Evolutionary conservation across 2,113 vertebrate genomes (phyloP).

Genomic region (Oryzias melastigma): DNA sequence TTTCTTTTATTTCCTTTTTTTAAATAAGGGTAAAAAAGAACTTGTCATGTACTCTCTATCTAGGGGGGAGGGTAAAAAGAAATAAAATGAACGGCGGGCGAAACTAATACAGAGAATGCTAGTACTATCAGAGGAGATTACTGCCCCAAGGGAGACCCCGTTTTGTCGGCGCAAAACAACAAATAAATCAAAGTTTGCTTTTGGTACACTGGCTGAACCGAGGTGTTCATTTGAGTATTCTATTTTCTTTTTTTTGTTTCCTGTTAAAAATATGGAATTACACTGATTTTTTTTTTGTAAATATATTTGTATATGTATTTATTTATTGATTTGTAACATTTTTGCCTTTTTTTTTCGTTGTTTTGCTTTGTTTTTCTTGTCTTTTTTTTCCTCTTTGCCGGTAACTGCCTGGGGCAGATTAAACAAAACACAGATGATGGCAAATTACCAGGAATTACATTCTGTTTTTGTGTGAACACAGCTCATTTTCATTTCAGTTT

Average conservation of each 20-base stretch:
- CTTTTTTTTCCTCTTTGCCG: not conserved
- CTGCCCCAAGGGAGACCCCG: slow-evolving; percentile 58
- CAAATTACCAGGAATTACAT: slow-evolving; percentile 76
- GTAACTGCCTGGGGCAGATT: slow-evolving; percentile 21
- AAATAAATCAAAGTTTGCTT: slow-evolving; percentile 67
- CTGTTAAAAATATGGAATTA: slow-evolving; percentile 50
- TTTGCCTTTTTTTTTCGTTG: slow-evolving; percentile 8
- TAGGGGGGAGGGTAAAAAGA: slow-evolving; percentile 56
- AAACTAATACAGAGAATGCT: slow-evolving; percentile 57
- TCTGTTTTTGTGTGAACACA: slow-evolving; percentile 31
- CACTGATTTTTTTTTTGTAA: slow-evolving; percentile 17
- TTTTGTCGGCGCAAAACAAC: slow-evolving; percentile 69
- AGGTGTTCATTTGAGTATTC: slow-evolving; percentile 58
- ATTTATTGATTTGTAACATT: slow-evolving; percentile 42
- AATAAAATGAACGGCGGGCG: slow-evolving; percentile 63
- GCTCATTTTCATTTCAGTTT: slow-evolving; percentile 23
- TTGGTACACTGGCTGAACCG: slow-evolving; percentile 54
- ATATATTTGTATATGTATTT: slow-evolving; percentile 28
- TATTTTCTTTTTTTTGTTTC: slow-evolving; percentile 23
- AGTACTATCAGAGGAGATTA: slow-evolving; percentile 65
- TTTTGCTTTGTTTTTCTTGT: slow-evolving; percentile 14
- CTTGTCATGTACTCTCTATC: slow-evolving; percentile 51
- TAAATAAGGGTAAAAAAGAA: slow-evolving; percentile 16
- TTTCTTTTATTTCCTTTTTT: slow-evolving; percentile 39
- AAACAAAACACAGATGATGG: slow-evolving; percentile 67